Evolutionary conservation across 1,140 invertebrate genomes (phyloP), one percentile per base, ranked within the genome.

Genomic region (Macrostomum lignano): DNA sequence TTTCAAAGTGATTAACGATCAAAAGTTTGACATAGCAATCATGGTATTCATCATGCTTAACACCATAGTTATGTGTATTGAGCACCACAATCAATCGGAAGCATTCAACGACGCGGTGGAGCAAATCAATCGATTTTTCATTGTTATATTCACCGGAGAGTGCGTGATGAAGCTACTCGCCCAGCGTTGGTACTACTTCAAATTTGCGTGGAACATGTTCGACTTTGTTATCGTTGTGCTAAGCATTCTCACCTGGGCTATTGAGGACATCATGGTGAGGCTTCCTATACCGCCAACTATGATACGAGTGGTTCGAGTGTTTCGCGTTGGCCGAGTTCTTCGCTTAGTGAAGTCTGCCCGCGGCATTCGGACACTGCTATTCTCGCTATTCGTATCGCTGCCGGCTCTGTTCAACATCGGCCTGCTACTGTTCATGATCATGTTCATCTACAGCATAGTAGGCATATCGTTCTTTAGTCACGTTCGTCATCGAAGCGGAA

Each of bases 21-120:
- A 88, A 61, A 91, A 91, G 62, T 94, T 94, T 63, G 86, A 94
- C 62, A 91, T 94, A 72, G 70, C 82, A 47, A 94, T 94, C 56
- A 93, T 96, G 82, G 68, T 88, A 60, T 82, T 91, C 62, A 94
- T 96, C 51, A 77, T 79, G 44, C 58, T 93, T 36, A 96, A 96
- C 64, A 94, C 93, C 82, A 65, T 91, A 41, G 82, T 81, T 33
- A 94, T 96, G 84, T 84, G 79, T 32, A 61, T 91, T 61, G 86
- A 94, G 61, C 76, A 86, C 58, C 84, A 91, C 56, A 68, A 77
- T 48, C 76, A 81, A 57, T 67, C 69, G 25, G 64, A 71, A 33
- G 68, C 68, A 24, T 81, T 78, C 60, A 73, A 33, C 14, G 26
- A 30, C 5, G 70, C 78, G 33, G 60, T 94, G 41, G 73, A 78